Evolutionary conservation across 2,113 vertebrate species (phyloP).

Genomic region (Caretta caretta): DNA sequence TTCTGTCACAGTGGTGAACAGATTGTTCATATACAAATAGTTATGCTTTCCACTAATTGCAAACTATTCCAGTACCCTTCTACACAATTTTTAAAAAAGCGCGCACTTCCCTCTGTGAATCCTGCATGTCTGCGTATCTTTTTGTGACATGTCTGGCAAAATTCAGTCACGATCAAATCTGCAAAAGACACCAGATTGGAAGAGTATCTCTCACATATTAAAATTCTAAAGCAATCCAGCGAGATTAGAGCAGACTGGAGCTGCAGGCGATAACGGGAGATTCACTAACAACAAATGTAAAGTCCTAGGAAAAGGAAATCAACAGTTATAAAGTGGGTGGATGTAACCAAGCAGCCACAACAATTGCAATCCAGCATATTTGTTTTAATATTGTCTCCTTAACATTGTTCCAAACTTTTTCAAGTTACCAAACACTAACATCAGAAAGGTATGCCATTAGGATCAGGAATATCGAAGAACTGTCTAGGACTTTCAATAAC

Average conservation of each 20-base stretch:
- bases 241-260: neutral
- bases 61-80: neutral
- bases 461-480: neutral
- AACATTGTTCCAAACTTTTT: neutral
- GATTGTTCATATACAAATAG: neutral
- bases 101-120: neutral
- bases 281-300: neutral
- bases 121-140: neutral
- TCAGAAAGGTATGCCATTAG: accelerated
- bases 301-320: neutral
- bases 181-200: neutral
- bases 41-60: neutral
- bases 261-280: neutral
- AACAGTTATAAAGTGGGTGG: neutral
- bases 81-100: neutral
- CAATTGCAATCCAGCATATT: neutral
- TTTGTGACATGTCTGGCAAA: neutral
- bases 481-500: neutral
- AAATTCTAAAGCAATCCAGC: neutral
- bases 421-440: neutral
- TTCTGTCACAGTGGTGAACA: neutral
- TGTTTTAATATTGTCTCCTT: neutral
- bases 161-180: neutral
- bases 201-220: neutral
- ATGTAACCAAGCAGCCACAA: neutral